Percentiles rank a stretch among this genome's conserved stretches.
phyloP scores from a whole-genome alignment of 1,140 invertebrate genomes.

The Ceratina australensis region DNA sequence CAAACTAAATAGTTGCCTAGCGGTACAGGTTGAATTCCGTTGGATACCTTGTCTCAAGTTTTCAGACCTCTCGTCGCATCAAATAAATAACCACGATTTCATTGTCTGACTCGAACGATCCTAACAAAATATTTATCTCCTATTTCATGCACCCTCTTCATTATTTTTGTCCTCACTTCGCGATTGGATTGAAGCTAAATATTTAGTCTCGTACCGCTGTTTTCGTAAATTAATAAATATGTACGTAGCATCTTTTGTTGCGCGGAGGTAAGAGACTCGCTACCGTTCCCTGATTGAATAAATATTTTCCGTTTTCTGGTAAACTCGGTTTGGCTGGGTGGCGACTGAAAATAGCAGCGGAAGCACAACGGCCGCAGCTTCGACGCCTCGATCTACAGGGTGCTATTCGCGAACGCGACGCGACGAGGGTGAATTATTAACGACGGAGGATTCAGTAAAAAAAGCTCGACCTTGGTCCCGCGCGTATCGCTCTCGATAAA shows the following conservation, averaged over 20 bases:
- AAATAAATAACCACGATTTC: no score
- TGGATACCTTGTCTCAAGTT: neutral
- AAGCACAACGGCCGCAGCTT: constrained; percentile 38
- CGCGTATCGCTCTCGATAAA: neutral
- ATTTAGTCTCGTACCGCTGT: no score
- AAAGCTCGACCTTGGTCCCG: neutral
- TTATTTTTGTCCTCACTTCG: no score
- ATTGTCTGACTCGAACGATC: no score
- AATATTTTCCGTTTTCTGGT: constrained; percentile 46
- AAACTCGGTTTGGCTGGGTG: constrained; percentile 30
- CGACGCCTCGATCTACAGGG: constrained; percentile 33
- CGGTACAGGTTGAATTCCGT: neutral
- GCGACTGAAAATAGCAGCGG: constrained; percentile 56
- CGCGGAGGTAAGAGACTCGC: neutral
- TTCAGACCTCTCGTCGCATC: no score
- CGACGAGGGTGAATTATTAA: neutral
- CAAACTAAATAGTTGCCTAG: neutral
- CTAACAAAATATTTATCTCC: no score
- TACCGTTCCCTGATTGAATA: constrained; percentile 10
- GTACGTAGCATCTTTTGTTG: neutral
- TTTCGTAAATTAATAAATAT: neutral
- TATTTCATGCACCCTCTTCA: no score
- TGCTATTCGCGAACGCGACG: neutral
- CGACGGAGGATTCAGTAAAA: neutral
- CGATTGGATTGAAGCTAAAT: no score